Evolutionary conservation across 2,888 invertebrate genomes (phyloP).

Genomic region (Eumacrocentrus americanus): DNA sequence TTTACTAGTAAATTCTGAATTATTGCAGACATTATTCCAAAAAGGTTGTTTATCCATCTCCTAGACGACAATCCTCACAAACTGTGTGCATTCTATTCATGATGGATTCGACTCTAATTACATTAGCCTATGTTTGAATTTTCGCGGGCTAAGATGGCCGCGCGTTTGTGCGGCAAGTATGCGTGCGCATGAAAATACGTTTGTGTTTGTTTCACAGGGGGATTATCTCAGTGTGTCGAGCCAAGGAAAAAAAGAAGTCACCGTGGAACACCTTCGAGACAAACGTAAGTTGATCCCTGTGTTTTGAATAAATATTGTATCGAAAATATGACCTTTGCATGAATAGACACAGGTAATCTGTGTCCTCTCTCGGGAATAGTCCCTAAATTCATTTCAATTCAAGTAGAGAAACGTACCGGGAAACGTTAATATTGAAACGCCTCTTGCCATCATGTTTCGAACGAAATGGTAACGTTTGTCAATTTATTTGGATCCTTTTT

Average conservation of each 20-base stretch:
- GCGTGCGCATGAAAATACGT: neutral
- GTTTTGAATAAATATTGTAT: constrained; percentile 34
- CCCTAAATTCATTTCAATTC: neutral
- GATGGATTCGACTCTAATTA: too few species aligned
- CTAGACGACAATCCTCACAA: constrained; percentile 19
- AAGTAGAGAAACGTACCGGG: neutral
- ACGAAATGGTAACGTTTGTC: constrained; percentile 53
- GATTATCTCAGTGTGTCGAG: neutral
- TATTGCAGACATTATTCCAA: constrained; percentile 38
- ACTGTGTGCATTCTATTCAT: too few species aligned
- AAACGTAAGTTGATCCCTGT: constrained; percentile 40
- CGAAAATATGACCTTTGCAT: neutral
- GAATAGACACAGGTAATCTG: neutral
- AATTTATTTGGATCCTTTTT: constrained; percentile 3
- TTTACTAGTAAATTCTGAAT: constrained; percentile 39
- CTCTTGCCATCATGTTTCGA: constrained; percentile 49
- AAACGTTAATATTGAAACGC: neutral
- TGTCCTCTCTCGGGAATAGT: neutral
- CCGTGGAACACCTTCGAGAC: constrained; percentile 37
- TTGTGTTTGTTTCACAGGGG: constrained; percentile 33
- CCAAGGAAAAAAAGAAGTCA: constrained; percentile 47
- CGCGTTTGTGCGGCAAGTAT: too few species aligned
- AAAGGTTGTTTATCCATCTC: neutral
- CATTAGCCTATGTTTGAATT: too few species aligned
- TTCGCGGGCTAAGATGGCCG: too few species aligned